Base-by-base conservation (phyloP, 2,113 vertebrate genomes). In the Dasyornis broadbenti region DNA sequence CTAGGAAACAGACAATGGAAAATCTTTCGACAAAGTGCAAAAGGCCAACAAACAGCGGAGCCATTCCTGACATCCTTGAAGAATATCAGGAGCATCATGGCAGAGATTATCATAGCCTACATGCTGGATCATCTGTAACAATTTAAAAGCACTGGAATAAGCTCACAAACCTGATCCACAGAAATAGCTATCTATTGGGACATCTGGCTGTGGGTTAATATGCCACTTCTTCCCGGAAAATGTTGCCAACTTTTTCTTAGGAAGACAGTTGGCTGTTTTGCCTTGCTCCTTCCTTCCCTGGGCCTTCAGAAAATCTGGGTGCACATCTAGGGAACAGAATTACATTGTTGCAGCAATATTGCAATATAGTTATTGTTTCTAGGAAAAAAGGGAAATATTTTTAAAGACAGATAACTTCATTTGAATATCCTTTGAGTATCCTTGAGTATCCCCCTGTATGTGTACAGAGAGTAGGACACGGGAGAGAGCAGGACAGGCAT, bases 21-120 rank as follows among this genome's bases (percentile, higher is more conserved):
- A 97, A 91, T 56, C 13, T 86, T 93, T 83, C 44, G 50, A 92
- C 52, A 31, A 57, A 90, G 91, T 75, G 93, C 80, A 86, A 81
- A 86, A 94, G 72, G 69, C 89, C 87, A 95, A 68, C 24, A 75
- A 86, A 60, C 33, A 71, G 33, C 15, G 18, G 39, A 95, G 77
- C 39, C 76, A 83, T 86, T 93, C 52, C 56, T 89, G 65, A 94
- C 40, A 82, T 87, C 60, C 44, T 27, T 75, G 16, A 84, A 3
- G 11, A 87, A 44, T 86, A 91, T 71, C 84, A 87, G 81, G 33
- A 82, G 68, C 76, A 93, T 54, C 23, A 24, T 28, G 59, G 80
- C 89, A 94, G 47, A 89, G 42, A n/a, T 57, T 69, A 63, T 39
- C 57, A 65, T 0, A 72, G 40, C 17, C 59, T 85, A 53, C 2